Conservation (phyloP, 2,113 vertebrate species). For the Mobula birostris region DNA sequence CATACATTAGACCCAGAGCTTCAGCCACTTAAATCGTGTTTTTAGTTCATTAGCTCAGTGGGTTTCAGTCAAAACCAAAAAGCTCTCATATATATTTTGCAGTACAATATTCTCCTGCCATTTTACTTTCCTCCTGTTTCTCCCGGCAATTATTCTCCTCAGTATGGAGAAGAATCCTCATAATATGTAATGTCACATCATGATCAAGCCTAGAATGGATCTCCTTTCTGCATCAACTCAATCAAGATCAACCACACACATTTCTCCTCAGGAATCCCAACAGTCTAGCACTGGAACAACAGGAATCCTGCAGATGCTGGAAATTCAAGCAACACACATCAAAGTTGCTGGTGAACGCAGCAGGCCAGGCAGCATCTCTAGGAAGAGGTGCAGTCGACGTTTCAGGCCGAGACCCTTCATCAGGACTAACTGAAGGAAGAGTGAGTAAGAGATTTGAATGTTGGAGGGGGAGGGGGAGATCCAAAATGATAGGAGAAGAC, state of each 20-base stretch:
- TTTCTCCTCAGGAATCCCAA: not conserved
- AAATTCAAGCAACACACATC: too few relatives aligned
- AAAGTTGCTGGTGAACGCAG: too few relatives aligned
- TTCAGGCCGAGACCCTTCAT: too few relatives aligned
- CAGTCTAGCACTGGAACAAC: not conserved
- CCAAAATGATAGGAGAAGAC: too few relatives aligned
- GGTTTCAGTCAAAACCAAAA: not conserved
- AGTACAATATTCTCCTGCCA: not conserved
- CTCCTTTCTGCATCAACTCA: not conserved
- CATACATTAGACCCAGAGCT: not conserved
- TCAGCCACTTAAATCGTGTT: not conserved
- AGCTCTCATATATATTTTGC: not conserved
- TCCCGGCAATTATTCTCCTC: not conserved
- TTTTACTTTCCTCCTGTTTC: not conserved
- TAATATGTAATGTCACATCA: not conserved
- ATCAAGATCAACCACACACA: not conserved
- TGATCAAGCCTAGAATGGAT: not conserved
- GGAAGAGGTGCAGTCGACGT: too few relatives aligned
- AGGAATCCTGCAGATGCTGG: too few relatives aligned
- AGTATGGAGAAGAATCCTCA: not conserved
- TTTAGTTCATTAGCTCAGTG: not conserved
- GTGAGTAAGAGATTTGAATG: too few relatives aligned
- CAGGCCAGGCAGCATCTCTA: too few relatives aligned
- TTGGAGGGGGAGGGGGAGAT: too few relatives aligned
- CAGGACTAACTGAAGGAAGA: too few relatives aligned